Evolutionary conservation across 2,113 vertebrate genomes (phyloP).

Genomic region (Pachypanchax playfairii): DNA sequence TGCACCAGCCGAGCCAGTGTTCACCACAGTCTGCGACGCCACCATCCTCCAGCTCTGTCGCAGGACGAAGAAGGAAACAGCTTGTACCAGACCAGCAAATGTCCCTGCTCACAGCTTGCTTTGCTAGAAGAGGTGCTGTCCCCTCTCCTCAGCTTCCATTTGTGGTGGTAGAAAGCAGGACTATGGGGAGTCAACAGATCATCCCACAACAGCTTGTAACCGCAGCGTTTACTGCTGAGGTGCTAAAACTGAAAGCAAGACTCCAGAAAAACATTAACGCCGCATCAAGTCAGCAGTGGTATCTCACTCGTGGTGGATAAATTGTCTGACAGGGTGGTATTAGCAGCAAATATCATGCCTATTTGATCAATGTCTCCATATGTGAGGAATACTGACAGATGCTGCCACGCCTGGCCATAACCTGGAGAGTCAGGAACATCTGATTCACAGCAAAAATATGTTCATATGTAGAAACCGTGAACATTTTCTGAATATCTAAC

Average conservation of each 20-base stretch:
- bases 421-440: constrained; percentile 31
- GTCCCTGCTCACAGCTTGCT: constrained; percentile 59
- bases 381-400: constrained; percentile 49
- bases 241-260: constrained; percentile 67
- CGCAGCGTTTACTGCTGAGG: constrained; percentile 60
- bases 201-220: constrained; percentile 67
- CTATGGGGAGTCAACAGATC: constrained; percentile 60
- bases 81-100: constrained; percentile 51
- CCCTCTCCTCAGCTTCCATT: constrained; percentile 25
- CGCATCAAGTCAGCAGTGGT: constrained; percentile 40
- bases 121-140: constrained; percentile 20
- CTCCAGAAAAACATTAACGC: constrained; percentile 45
- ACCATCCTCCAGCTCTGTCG: constrained; percentile 33
- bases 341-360: constrained; percentile 29
- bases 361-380: constrained; percentile 44
- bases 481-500: constrained; percentile 21
- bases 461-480: constrained; percentile 10
- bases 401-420: constrained; percentile 30
- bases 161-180: constrained; percentile 51
- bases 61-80: constrained; percentile 47
- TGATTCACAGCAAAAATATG: constrained; percentile 39
- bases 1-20: constrained; percentile 38
- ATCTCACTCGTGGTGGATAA: constrained; percentile 23
- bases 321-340: constrained; percentile 42
- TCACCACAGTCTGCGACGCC: constrained; percentile 39